Conservation (phyloP, 1,140 invertebrate genomes). For the Drosophila repleta region DNA sequence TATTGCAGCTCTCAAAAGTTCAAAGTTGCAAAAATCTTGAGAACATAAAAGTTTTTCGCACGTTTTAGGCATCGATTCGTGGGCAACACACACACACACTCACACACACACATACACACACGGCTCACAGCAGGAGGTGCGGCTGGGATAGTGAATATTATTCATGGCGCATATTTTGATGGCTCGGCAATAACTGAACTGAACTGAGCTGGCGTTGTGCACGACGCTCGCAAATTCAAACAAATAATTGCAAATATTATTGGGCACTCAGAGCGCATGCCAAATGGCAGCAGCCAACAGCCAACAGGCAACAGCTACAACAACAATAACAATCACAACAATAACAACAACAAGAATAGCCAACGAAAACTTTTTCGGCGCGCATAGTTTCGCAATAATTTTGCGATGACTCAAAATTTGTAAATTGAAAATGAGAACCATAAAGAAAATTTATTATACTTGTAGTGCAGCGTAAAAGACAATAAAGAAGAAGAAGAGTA, state of each 20-base stretch:
- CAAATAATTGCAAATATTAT: constrained; percentile 82
- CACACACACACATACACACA: background rate
- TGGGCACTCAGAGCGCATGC: constrained; percentile 76
- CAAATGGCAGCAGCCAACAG: constrained; percentile 44
- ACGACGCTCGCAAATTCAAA: constrained; percentile 54
- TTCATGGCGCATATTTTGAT: constrained; percentile 67
- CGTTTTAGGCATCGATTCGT: constrained; percentile 57
- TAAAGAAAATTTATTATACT: constrained; percentile 56
- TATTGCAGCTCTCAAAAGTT: constrained; percentile 57
- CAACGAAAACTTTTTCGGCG: constrained; percentile 45
- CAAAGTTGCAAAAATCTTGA: constrained; percentile 74
- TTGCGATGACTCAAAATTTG: constrained; percentile 69
- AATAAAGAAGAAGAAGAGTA: constrained; percentile 9
- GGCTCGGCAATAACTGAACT: constrained; percentile 55
- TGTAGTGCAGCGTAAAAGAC: background rate
- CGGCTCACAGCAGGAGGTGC: background rate
- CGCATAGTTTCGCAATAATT: constrained; percentile 80
- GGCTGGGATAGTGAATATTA: constrained; percentile 42
- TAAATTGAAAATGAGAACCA: constrained; percentile 67
- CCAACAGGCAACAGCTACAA: constrained; percentile 31
- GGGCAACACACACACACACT: background rate
- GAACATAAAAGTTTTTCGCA: constrained; percentile 79
- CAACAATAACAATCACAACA: constrained; percentile 45
- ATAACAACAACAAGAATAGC: constrained; percentile 52
- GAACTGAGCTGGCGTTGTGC: constrained; percentile 20